phyloP scores from a whole-genome alignment of 2,113 vertebrate genomes.

The Cynoglossus semilaevis region DNA sequence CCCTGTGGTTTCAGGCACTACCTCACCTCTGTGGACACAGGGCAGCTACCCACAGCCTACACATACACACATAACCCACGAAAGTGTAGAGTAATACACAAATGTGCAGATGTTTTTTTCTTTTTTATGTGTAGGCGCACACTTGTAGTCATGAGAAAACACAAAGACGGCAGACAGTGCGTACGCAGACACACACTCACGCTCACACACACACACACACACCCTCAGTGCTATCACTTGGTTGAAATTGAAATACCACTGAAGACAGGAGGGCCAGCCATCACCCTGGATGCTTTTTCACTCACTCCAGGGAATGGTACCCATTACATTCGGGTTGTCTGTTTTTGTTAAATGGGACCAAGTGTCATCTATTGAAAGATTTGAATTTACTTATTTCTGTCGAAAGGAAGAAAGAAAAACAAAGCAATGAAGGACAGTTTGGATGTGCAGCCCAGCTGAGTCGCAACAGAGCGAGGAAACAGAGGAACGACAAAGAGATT shows the following conservation, averaged over 20 bases:
- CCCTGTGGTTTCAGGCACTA: constrained; percentile 79
- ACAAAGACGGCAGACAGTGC: neutral
- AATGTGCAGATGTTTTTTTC: constrained; percentile 24
- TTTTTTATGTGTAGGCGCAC: constrained; percentile 30
- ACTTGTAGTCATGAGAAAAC: constrained; percentile 47
- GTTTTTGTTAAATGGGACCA: constrained; percentile 72
- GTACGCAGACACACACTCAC: constrained; percentile 15
- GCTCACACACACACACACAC: constrained; percentile 30
- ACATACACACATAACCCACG: constrained; percentile 50
- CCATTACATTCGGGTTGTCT: constrained; percentile 45
- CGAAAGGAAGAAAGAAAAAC: constrained; percentile 15
- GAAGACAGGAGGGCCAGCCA: constrained; percentile 78
- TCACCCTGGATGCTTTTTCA: constrained; percentile 28
- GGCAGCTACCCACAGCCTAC: constrained; percentile 75
- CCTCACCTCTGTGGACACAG: constrained; percentile 81
- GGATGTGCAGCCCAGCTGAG: constrained; percentile 41
- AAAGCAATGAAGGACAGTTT: constrained; percentile 33
- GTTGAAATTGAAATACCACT: constrained; percentile 72
- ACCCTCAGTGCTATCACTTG: constrained; percentile 60
- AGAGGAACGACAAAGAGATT: constrained; percentile 1
- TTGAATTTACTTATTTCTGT: constrained; percentile 54
- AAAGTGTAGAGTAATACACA: constrained; percentile 40
- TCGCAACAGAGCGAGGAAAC: constrained; percentile 16
- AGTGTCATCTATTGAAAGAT: constrained; percentile 59
- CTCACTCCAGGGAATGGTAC: constrained; percentile 55